Evolutionary conservation across 2,888 invertebrate genomes (phyloP), one percentile per base, ranked within the genome.

Genomic region (Phalera bucephala): DNA sequence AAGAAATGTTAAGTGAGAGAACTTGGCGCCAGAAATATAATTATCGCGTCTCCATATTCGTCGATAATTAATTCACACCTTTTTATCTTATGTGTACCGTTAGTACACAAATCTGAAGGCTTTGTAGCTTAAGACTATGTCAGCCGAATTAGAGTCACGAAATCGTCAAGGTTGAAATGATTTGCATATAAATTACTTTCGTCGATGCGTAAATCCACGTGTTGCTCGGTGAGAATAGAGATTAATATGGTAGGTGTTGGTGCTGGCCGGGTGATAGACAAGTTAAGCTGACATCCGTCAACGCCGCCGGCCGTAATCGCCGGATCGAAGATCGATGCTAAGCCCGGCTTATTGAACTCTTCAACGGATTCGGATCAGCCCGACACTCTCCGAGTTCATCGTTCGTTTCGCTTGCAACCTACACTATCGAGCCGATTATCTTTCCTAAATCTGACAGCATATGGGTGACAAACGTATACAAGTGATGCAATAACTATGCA

Each of bases 111-210:
- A 74, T 73, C 67, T 64, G 53, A 38, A 54, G 55, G 64, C 66
- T 75, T 69, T 66, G 69, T 67, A 64, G 63, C 65, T 71, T 71
- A 64, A 53, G 66, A 53, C 62, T 68, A 64, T 70, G 74, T 73
- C 66, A 68, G 61, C 56, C 67, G 71, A 66, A 83, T 87, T 82
- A 84, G 65, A 82, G 80, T 79, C 82, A 85, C 80, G 77, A 74
- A 82, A 80, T 80, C 73, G 73, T 85, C 82, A 83, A 80, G 80
- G 76, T 79, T 73, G 69, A 76, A 82, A 80, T 80, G 79, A 89
- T 89, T 89, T 83, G 82, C 88, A 89, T 89, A 85, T 88, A 89
- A 88, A 89, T 89, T 77, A 88, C 77, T 85, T 86, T 85, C 78
- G 77, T 78, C 78, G 74, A 80, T 80, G 81, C 72, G 79, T 84